phyloP scores from a whole-genome alignment of 2,797 vertebrate genomes.

The Pseudopleuronectes americanus region DNA sequence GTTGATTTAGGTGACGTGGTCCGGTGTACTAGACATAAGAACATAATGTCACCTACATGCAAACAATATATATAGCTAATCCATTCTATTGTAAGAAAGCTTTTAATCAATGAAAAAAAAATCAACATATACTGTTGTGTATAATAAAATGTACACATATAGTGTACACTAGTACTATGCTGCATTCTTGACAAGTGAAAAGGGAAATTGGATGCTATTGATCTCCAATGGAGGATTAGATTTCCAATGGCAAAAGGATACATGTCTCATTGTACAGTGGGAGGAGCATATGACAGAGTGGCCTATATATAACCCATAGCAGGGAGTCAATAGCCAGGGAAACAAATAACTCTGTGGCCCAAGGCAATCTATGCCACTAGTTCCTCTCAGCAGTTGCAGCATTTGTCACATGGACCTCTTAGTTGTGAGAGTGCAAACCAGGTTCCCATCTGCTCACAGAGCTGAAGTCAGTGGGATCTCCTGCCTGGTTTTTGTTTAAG shows the following conservation, averaged over 20 bases:
- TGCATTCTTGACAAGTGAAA: conserved; percentile 53
- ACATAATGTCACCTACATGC: conserved; percentile 1
- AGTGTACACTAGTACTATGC: conserved; percentile 24
- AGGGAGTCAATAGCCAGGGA: conserved; percentile 61
- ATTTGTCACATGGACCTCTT: conserved; percentile 56
- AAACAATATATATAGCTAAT: conserved; percentile 16
- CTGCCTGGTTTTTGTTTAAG: not conserved
- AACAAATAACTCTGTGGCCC: conserved; percentile 58
- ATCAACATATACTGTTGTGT: too few relatives aligned
- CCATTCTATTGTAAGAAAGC: not conserved
- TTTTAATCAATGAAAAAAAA: too few relatives aligned
- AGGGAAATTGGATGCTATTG: conserved; percentile 68
- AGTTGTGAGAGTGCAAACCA: conserved; percentile 27
- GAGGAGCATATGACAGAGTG: conserved; percentile 66
- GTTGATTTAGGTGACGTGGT: not conserved
- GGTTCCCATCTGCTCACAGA: conserved; percentile 26
- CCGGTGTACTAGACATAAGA: not conserved
- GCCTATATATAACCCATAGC: conserved; percentile 65
- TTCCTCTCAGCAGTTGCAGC: conserved; percentile 40
- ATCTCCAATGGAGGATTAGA: conserved; percentile 61
- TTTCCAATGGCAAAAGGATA: conserved; percentile 64
- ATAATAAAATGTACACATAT: too few relatives aligned
- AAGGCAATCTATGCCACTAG: conserved; percentile 48
- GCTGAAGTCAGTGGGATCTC: conserved; percentile 18
- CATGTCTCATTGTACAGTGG: conserved; percentile 54